A percentile compares a stretch with the other conserved stretches of the same genome.
Conservation (phyloP, 2,797 vertebrate species). For the Dromococcyx pavoninus region DNA sequence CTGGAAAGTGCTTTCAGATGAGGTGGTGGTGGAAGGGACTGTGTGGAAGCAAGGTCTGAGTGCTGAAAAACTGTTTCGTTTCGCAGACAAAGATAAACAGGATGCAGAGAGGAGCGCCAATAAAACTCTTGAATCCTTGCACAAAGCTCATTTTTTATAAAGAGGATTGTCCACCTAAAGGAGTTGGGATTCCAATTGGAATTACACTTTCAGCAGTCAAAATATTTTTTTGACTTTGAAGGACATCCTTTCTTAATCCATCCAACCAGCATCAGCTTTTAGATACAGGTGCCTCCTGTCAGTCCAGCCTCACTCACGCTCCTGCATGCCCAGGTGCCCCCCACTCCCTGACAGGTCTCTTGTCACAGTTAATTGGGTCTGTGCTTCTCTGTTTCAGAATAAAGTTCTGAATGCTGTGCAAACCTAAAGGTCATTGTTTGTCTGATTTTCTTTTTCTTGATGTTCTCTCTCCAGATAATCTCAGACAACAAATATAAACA, state of each 20-base stretch:
- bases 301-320: rapidly evolving
- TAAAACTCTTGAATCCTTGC: neutral
- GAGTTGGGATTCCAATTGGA: neutral
- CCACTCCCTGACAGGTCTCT: neutral
- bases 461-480: neutral
- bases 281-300: neutral
- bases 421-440: neutral
- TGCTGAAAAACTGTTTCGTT: neutral
- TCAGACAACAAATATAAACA: neutral
- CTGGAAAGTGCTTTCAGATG: neutral
- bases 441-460: neutral
- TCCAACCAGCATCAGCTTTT: neutral
- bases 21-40: neutral
- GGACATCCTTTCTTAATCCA: neutral
- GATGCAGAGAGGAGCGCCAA: neutral
- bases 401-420: neutral
- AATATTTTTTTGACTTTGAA: neutral
- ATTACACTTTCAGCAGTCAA: neutral
- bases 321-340: rapidly evolving
- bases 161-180: neutral
- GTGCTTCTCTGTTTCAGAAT: neutral
- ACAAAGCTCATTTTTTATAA: neutral
- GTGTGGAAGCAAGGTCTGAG: neutral
- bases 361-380: neutral
- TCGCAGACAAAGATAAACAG: neutral